Percentiles rank a stretch among this genome's conserved stretches.
Evolutionary conservation across 2,888 invertebrate genomes (phyloP).

Genomic region (Ochropleura leucogaster): DNA sequence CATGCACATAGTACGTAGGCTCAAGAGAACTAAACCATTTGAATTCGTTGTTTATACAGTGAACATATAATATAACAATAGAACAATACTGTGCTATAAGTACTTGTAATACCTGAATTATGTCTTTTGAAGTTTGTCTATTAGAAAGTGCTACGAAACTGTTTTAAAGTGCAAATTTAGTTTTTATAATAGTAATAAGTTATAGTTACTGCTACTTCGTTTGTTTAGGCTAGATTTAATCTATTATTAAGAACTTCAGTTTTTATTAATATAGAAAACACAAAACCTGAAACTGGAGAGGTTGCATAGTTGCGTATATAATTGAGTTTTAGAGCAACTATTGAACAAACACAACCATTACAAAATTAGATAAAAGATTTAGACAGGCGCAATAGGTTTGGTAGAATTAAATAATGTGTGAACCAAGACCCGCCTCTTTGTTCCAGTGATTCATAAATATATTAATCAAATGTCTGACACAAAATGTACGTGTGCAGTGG

Average conservation of each 20-base stretch:
- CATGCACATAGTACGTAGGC: background rate
- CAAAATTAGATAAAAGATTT: conserved; percentile 14
- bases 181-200: too few species aligned
- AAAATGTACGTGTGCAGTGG: conserved; percentile 59
- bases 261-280: too few species aligned
- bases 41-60: background rate
- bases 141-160: too few species aligned
- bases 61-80: background rate
- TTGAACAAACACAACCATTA: conserved; percentile 29
- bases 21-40: background rate
- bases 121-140: background rate
- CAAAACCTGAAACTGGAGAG: background rate
- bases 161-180: too few species aligned
- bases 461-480: conserved; percentile 53
- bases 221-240: too few species aligned
- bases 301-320: conserved; percentile 29
- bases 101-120: background rate
- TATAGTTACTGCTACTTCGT: too few species aligned
- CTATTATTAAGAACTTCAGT: too few species aligned
- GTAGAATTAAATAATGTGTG: background rate
- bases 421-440: conserved; percentile 6
- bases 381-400: background rate
- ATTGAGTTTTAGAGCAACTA: conserved; percentile 24
- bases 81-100: background rate
- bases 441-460: conserved; percentile 56